A percentile compares a stretch with the other conserved stretches of the same genome.
Conservation (phyloP, 2,888 invertebrate species). For the Ellobium chinense region DNA sequence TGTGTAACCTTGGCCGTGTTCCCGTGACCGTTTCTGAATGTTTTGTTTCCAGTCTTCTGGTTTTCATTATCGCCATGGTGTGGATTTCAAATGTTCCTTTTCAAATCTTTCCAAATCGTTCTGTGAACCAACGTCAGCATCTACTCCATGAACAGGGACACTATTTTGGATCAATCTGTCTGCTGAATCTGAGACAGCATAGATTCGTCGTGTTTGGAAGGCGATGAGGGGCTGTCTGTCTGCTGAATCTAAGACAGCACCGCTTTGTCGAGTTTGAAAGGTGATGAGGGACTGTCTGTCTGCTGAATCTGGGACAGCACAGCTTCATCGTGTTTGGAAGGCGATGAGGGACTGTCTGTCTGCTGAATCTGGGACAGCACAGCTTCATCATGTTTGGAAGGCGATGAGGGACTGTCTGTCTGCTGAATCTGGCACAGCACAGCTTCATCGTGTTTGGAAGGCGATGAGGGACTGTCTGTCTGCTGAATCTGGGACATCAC, state of each 20-base stretch:
- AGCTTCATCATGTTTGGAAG: not conserved
- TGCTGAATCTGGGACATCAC: too few species aligned
- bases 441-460: too few species aligned
- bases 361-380: not conserved
- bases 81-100: not conserved
- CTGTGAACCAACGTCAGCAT: not conserved
- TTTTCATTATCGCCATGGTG: not conserved
- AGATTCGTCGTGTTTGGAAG: not conserved
- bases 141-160: not conserved
- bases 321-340: not conserved
- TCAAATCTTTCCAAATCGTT: not conserved
- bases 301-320: not conserved
- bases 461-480: too few species aligned
- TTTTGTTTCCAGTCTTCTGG: not conserved
- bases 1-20: not conserved
- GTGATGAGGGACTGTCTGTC: not conserved
- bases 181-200: not conserved
- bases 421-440: not conserved
- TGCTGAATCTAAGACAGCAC: not conserved
- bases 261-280: not conserved
- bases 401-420: not conserved
- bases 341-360: not conserved
- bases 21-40: not conserved
- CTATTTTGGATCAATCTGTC: not conserved
- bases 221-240: not conserved